Evolutionary conservation across 2,888 invertebrate genomes (phyloP), one percentile per base, ranked within the genome.

Genomic region (Frankliniella fusca): DNA sequence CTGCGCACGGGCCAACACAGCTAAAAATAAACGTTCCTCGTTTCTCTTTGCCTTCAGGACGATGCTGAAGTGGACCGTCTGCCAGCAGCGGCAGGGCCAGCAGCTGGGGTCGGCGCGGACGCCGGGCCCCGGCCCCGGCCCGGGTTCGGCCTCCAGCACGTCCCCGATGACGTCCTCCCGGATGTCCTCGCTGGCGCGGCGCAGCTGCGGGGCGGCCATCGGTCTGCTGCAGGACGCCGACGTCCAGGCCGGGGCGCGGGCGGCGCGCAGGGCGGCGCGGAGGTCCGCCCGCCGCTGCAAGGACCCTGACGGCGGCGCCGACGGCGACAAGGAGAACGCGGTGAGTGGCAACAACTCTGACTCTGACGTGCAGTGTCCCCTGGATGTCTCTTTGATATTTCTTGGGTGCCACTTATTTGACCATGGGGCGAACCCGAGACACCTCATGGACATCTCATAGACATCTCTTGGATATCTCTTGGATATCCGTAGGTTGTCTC

Each of bases 141-240:
- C 70, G 3, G 70, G 70, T 23, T 23, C 23, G 70, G 70, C 23
- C 70, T 10, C 27, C 70, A 76, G 27, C 70, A 27, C 70, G 27
- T 76, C 70, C 23, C 27, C 70, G 70, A 8, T 27, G 70, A 12
- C 27, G 23, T 76, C 70, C 27, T 9, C 12, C 70, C 27, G 12
- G 70, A 76, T 76, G 61, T 61, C 61, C 0, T 61, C 61, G 61
- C 61, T 61, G 70, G 27, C 70, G 70, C n/a, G 70, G 70, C 23
- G 70, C 23, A 76, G 70, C 70, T 76, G 70, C 70, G 70, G 70
- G 27, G 70, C 70, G 27, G 70, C 70, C 70, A 76, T 76, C 70
- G 70, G 70, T 2, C 27, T 76, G 23, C 70, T 76, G 70, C 23
- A 76, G 27, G 23, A 76, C 23, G 70, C n/a, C 70, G 70, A 76